A percentile compares a stretch with the other conserved stretches of the same genome.
These are phyloP conservation scores for Eolophus roseicapilla DNA, from an alignment of 2,113 vertebrate genomes.

Conservation along the genomic window DNA sequence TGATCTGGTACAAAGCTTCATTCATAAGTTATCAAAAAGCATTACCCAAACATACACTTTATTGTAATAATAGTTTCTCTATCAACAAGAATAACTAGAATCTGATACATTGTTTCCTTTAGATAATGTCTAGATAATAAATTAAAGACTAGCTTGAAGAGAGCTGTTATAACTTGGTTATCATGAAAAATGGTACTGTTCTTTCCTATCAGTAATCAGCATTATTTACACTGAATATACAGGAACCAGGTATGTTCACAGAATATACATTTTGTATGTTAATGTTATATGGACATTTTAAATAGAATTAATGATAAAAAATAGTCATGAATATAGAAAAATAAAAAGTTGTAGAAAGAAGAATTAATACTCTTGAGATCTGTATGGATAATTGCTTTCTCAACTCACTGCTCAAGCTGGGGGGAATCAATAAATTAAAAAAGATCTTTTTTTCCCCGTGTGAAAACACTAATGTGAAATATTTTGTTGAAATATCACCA, in stretches of 20 bases:
- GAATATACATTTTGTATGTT: neutral
- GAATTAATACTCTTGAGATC: neutral
- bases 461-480: neutral
- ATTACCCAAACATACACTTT: neutral
- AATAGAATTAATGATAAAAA: neutral
- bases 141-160: neutral
- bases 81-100: neutral
- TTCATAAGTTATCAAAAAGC: neutral
- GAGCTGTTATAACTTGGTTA: neutral
- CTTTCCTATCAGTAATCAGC: neutral
- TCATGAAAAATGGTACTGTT: neutral
- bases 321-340: neutral
- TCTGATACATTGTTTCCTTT: neutral
- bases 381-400: neutral
- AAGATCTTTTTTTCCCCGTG: fast-evolving
- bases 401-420: neutral
- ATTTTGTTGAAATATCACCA: neutral
- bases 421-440: neutral
- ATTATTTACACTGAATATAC: neutral
- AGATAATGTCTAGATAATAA: neutral
- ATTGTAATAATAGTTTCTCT: neutral
- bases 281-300: neutral
- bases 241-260: neutral
- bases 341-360: neutral
- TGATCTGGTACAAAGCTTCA: neutral